phyloP scores from a whole-genome alignment of 2,888 invertebrate genomes.

The Drosophila percnosoma region DNA sequence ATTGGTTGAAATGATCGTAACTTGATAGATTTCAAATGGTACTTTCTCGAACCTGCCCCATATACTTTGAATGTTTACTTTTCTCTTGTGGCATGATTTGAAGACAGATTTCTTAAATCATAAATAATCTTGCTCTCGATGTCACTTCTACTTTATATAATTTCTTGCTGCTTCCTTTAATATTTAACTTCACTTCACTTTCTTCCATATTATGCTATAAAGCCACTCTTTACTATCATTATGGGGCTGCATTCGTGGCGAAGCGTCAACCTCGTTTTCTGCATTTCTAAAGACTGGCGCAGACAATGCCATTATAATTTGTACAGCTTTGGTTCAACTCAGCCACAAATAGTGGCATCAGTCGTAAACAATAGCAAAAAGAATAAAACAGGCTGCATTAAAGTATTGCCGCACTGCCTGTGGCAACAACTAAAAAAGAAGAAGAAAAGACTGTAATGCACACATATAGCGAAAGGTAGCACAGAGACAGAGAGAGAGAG shows the following conservation, averaged over 20 bases:
- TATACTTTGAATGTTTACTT: background rate
- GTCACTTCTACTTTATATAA: background rate
- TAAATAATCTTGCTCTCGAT: background rate
- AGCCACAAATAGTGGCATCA: slow-evolving; percentile 14
- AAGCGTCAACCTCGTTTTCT: background rate
- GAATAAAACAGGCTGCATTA: slow-evolving; percentile 37
- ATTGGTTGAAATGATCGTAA: background rate
- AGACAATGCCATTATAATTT: slow-evolving; percentile 73
- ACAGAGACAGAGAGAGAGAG: slow-evolving; percentile 37
- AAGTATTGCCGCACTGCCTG: slow-evolving; percentile 53
- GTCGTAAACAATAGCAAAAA: slow-evolving; percentile 20
- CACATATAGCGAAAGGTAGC: slow-evolving; percentile 7
- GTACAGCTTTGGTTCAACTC: slow-evolving; percentile 57
- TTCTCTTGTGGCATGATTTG: background rate
- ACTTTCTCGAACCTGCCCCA: background rate
- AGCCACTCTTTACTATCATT: background rate
- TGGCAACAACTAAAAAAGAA: slow-evolving; percentile 55
- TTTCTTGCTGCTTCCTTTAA: background rate
- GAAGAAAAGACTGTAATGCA: slow-evolving; percentile 19
- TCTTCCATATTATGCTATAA: background rate
- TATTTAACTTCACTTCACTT: background rate
- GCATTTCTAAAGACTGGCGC: slow-evolving; percentile 36
- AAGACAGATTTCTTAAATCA: background rate
- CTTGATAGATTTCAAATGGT: background rate
- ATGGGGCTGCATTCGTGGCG: background rate